A percentile compares a stretch with the other conserved stretches of the same genome.
phyloP scores from a whole-genome alignment of 2,113 vertebrate species.

The Meriones unguiculatus region DNA sequence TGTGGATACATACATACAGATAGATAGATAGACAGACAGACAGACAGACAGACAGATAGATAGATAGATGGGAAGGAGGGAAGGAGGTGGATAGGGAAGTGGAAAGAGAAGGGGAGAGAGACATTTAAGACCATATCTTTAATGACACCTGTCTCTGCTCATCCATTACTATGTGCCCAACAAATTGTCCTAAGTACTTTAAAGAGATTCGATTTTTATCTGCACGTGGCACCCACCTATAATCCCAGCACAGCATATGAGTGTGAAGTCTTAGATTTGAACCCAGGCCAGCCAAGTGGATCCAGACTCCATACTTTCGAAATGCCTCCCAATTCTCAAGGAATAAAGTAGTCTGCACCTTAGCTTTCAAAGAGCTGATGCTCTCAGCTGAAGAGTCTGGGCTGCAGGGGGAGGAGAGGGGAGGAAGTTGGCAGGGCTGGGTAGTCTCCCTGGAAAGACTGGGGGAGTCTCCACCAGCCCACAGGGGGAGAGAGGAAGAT shows the following conservation, averaged over 20 bases:
- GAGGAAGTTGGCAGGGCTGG: too few relatives aligned
- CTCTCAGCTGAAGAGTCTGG: neutral
- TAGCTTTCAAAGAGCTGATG: neutral
- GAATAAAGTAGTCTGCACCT: neutral
- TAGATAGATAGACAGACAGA: too few relatives aligned
- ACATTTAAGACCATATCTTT: neutral
- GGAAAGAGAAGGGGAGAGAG: neutral
- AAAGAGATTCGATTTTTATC: neutral
- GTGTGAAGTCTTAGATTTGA: neutral
- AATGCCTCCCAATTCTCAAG: neutral
- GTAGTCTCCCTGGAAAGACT: neutral
- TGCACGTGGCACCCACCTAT: neutral
- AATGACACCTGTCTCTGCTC: neutral
- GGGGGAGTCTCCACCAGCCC: neutral
- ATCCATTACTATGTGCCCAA: neutral
- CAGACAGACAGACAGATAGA: neutral
- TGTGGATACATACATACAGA: neutral
- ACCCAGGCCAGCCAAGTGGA: neutral
- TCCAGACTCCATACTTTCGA: neutral
- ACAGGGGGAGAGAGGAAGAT: neutral
- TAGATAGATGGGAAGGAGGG: too few relatives aligned
- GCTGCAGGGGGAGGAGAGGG: neutral
- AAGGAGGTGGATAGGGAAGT: too few relatives aligned
- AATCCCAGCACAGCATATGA: constrained; percentile 5
- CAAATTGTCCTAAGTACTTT: neutral